Conservation (phyloP, 2,113 vertebrate genomes). For the Myodes glareolus region DNA sequence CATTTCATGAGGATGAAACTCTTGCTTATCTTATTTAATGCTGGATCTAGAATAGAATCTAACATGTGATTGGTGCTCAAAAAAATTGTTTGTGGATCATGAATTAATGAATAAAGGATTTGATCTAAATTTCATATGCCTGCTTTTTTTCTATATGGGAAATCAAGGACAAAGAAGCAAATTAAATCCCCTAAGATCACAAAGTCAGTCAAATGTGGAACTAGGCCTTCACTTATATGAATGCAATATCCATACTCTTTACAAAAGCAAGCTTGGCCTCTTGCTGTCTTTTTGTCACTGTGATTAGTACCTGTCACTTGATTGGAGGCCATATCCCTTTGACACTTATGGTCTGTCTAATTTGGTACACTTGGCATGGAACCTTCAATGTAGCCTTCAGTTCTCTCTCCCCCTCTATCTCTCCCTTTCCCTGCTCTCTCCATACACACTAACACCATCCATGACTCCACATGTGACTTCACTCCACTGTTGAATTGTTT, state of each 20-base stretch:
- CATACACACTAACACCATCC: neutral
- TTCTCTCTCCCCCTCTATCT: neutral
- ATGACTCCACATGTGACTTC: neutral
- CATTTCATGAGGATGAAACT: neutral
- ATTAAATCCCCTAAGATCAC: constrained; percentile 11
- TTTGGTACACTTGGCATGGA: constrained; percentile 15
- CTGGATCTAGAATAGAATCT: neutral
- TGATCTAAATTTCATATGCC: constrained; percentile 1
- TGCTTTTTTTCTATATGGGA: constrained; percentile 21
- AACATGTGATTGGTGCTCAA: neutral
- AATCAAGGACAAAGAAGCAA: constrained; percentile 19
- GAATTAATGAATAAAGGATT: constrained; percentile 11
- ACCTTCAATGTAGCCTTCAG: constrained; percentile 29
- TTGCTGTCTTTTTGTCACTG: neutral
- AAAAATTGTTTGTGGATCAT: neutral
- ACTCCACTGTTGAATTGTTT: neutral
- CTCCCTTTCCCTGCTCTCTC: neutral
- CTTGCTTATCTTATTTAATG: constrained; percentile 22
- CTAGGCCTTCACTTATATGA: neutral
- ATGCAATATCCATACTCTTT: neutral
- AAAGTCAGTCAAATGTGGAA: neutral
- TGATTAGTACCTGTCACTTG: constrained; percentile 6
- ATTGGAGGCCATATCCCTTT: neutral
- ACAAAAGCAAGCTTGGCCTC: neutral
- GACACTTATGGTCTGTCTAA: constrained; percentile 33